Percentiles rank a stretch among this genome's conserved stretches.
These are phyloP conservation scores for Percina caprodes DNA, from an alignment of 2,113 vertebrate genomes.

Conservation along the genomic window DNA sequence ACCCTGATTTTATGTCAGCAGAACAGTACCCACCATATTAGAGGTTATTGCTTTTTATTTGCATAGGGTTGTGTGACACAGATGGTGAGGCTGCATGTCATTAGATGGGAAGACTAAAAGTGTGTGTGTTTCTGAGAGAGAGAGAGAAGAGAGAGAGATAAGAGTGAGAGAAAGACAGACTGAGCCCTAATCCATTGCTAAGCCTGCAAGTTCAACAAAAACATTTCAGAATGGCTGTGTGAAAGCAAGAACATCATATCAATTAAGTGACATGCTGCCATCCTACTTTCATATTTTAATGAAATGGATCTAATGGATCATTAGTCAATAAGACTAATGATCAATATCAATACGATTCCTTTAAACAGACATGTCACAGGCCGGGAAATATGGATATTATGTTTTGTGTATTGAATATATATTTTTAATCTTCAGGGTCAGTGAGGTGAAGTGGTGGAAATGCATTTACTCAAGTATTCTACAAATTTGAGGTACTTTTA, in stretches of 20 bases:
- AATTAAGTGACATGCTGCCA: not conserved
- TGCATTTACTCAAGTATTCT: too few species aligned
- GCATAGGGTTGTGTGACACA: constrained; percentile 52
- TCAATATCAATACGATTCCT: not conserved
- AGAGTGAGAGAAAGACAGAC: constrained; percentile 27
- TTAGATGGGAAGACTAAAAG: not conserved
- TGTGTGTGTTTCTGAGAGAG: not conserved
- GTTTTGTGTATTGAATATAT: constrained; percentile 4
- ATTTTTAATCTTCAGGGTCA: not conserved
- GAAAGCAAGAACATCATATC: constrained; percentile 6
- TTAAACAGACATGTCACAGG: not conserved
- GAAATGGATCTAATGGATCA: too few species aligned
- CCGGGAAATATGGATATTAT: not conserved
- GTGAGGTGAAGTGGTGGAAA: not conserved
- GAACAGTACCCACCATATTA: constrained; percentile 23
- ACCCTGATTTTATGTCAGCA: constrained; percentile 26
- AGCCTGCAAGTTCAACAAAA: constrained; percentile 39
- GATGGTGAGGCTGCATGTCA: constrained; percentile 58
- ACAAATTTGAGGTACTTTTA: too few species aligned
- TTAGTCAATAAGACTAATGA: too few species aligned
- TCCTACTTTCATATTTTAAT: constrained; percentile 19
- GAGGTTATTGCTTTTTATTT: constrained; percentile 49
- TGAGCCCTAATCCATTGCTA: constrained; percentile 36
- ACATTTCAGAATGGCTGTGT: constrained; percentile 12
- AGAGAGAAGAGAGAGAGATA: constrained; percentile 5